Evolutionary conservation across 2,797 vertebrate species (phyloP).

Genomic region (Gymnocypris eckloni): DNA sequence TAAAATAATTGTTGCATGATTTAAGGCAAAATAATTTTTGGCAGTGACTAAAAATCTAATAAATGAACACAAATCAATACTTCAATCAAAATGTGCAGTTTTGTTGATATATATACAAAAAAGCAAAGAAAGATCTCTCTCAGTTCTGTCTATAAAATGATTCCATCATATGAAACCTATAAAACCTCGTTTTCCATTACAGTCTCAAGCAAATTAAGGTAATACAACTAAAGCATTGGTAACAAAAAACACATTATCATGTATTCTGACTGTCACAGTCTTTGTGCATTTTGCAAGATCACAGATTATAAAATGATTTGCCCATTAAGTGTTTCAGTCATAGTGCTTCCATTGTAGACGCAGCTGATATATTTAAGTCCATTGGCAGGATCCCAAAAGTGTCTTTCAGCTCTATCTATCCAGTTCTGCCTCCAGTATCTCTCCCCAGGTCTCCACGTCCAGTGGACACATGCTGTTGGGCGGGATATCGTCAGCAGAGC

Average conservation of each 20-base stretch:
- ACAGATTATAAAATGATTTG: slow-evolving; percentile 12
- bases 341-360: not conserved
- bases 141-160: not conserved
- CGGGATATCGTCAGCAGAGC: slow-evolving; percentile 77
- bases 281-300: not conserved
- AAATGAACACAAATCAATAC: not conserved
- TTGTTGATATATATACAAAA: not conserved
- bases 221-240: not conserved
- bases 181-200: not conserved
- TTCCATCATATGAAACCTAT: not conserved
- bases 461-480: slow-evolving; percentile 83
- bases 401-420: slow-evolving; percentile 73
- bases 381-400: not conserved
- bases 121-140: not conserved
- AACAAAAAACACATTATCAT: not conserved
- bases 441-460: slow-evolving; percentile 87
- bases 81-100: not conserved
- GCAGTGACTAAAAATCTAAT: not conserved
- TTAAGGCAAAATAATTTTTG: slow-evolving; percentile 6
- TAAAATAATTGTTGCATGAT: slow-evolving; percentile 8
- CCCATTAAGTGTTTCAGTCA: slow-evolving; percentile 18
- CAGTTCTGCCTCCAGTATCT: slow-evolving; percentile 91
- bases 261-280: not conserved
- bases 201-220: not conserved
- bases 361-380: not conserved